Percentiles rank a stretch among this genome's conserved stretches.
Conservation (phyloP, 2,113 vertebrate species). For the Tupaia tana region DNA sequence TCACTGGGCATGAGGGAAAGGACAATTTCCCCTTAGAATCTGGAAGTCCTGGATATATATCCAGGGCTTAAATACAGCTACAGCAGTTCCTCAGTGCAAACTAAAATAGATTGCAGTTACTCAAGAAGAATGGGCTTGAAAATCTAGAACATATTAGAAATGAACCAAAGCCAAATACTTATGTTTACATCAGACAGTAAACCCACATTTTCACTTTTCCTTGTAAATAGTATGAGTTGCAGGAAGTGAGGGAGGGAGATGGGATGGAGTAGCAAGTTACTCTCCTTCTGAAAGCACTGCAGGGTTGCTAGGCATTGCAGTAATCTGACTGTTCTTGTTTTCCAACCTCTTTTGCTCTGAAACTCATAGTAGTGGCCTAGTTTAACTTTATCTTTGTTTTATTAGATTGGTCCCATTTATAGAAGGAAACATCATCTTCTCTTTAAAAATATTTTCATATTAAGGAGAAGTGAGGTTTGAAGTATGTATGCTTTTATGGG, state of each 20-base stretch:
- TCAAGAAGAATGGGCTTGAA: neutral
- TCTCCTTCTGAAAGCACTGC: neutral
- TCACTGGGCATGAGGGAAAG: neutral
- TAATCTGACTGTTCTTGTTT: neutral
- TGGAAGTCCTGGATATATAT: neutral
- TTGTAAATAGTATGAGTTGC: neutral
- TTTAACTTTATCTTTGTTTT: constrained; percentile 15
- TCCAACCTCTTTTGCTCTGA: neutral
- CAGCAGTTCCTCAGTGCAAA: neutral
- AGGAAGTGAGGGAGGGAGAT: neutral
- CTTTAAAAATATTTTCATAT: neutral
- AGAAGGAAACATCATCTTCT: constrained; percentile 20
- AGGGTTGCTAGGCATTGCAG: neutral
- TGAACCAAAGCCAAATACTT: neutral
- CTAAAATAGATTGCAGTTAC: neutral
- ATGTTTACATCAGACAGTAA: neutral
- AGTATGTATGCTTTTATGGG: neutral
- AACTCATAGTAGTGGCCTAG: neutral
- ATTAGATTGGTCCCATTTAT: neutral
- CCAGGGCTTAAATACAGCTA: neutral
- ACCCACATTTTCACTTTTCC: neutral
- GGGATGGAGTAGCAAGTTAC: neutral
- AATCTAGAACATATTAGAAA: neutral
- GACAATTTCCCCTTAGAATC: neutral
- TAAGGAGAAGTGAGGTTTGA: constrained; percentile 12